Evolutionary conservation across 37 sponge, comb jelly and placozoan species (phyloP), one percentile per base, ranked within the genome.

Genomic region (Geodia barretti): DNA sequence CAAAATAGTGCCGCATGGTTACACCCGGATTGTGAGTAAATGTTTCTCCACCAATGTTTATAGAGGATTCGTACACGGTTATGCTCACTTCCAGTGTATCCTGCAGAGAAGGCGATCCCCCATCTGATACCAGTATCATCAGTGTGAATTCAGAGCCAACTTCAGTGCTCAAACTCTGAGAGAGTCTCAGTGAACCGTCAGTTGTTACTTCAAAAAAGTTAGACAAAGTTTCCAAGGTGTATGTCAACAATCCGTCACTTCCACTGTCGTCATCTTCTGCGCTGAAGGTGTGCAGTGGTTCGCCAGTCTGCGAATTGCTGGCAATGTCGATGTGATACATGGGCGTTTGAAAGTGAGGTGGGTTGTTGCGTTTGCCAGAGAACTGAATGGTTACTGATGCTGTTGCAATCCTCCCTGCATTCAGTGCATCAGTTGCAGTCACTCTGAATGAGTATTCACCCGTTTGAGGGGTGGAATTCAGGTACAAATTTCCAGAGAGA

Each of bases 201-300:
- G 64, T 61, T 34, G 76, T 37, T 40, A 92, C 36, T 0, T 25
- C 30, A 37, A 92, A 92, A 26, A 86, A 3, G 29, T 43, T 73
- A 70, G 78, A 70, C 47, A 37, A 40, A 36, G 33, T 67, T 20
- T 58, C 75, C 35, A 89, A 39, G 26, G 23, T 39, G 69, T 89
- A 89, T 1, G 60, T 73, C 8, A 89, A 23, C 37, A 42, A 25
- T 21, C 83, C 79, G 67, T 81, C 70, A 7, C 21, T 25, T 0
- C 71, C 84, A 37, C 31, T 40, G 47, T 92, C 84, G 11, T 70
- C 43, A 31, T 92, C 93, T 37, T 26, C 35, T 9, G 92, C 88
- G 29, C 11, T 72, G 3, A 84, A 36, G 39, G 37, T 60, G 58
- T 62, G 23, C 21, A 92, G 28, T 1, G 31, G 0, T 0, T 74